These are phyloP conservation scores for Meiosimyza platycephala DNA, from an alignment of 2,888 invertebrate genomes.

Conservation along the genomic window DNA sequence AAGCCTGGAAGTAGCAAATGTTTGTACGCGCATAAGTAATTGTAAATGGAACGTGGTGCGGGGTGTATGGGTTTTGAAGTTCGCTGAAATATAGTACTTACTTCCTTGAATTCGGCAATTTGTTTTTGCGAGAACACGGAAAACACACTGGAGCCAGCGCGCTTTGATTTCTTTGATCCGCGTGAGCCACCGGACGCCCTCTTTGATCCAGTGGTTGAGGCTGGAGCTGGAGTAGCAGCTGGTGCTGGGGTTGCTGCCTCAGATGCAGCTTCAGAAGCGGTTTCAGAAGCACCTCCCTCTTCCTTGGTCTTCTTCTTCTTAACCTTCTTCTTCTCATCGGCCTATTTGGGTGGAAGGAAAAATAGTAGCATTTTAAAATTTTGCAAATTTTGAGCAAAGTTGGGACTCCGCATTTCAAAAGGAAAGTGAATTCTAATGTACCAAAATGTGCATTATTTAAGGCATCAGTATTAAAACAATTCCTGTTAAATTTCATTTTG, in stretches of 20 bases:
- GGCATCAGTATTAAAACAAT: too few species aligned
- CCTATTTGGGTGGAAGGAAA: constrained; percentile 69
- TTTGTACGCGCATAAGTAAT: neutral
- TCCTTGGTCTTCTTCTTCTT: constrained; percentile 87
- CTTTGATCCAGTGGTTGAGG: constrained; percentile 80
- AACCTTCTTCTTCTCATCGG: constrained; percentile 94
- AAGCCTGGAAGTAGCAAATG: constrained; percentile 73
- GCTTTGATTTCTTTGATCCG: constrained; percentile 78
- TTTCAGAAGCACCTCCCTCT: constrained; percentile 71
- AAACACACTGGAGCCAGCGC: constrained; percentile 93
- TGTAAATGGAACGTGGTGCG: neutral
- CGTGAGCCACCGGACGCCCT: constrained; percentile 81
- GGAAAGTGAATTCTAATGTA: too few species aligned
- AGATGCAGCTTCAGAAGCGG: constrained; percentile 72
- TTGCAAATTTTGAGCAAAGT: neutral
- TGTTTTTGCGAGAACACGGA: constrained; percentile 97
- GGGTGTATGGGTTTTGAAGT: neutral
- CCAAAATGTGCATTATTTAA: neutral
- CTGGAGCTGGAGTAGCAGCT: constrained; percentile 76
- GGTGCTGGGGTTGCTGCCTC: constrained; percentile 77
- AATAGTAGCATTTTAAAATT: neutral
- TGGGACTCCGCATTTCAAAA: too few species aligned
- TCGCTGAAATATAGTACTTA: constrained; percentile 65
- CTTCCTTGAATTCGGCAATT: constrained; percentile 96
- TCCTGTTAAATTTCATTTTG: too few species aligned